Evolutionary conservation across 1,140 invertebrate genomes (phyloP), one percentile per base, ranked within the genome.

Genomic region (Cydia splendana): DNA sequence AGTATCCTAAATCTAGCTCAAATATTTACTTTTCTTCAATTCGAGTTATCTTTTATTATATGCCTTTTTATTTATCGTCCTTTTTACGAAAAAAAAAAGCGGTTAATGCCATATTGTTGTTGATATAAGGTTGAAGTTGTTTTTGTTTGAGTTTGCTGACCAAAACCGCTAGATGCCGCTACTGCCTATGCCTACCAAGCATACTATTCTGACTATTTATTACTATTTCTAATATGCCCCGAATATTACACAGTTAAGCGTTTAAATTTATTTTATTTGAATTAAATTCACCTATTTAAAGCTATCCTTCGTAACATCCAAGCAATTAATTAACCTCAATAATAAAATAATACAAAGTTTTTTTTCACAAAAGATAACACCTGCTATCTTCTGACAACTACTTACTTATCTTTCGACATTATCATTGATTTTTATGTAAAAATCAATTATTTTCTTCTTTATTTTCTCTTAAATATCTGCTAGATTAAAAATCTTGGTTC

Each of bases 31-130:
- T 34, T 69, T 34, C 24, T 69, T 34, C 65, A 34, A 34, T 69
- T 38, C 4, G 2, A 69, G 15, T 34, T n/a, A 69, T 38, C 24
- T 69, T n/a, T 69, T 69, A 69, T 69, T 53, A 18, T 57, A 77
- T 74, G 53, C 34, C 69, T 45, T 74, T 51, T 65, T 65, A 74
- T 65, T 77, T 73, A 57, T 73, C 34, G 53, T 57, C 69, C 38
- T 77, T 77, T 77, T 77, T 74, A 15, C 65, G 57, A 48, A 15
- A 38, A 74, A 38, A 74, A 77, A 77, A 77, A 77, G 76, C 69
- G 69, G 74, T 53, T 57, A 74, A 48, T 65, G 34, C 73, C 62
- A 74, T 69, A 69, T 69, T 69, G 65, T 65, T 65, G 69, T 77
- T 73, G 20, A 76, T 24, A 45, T 71, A 53, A 51, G 45, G 15